Percentiles rank a stretch among this genome's conserved stretches.
Evolutionary conservation across 2,797 vertebrate genomes (phyloP).

Genomic region (Sandelia bainsii): DNA sequence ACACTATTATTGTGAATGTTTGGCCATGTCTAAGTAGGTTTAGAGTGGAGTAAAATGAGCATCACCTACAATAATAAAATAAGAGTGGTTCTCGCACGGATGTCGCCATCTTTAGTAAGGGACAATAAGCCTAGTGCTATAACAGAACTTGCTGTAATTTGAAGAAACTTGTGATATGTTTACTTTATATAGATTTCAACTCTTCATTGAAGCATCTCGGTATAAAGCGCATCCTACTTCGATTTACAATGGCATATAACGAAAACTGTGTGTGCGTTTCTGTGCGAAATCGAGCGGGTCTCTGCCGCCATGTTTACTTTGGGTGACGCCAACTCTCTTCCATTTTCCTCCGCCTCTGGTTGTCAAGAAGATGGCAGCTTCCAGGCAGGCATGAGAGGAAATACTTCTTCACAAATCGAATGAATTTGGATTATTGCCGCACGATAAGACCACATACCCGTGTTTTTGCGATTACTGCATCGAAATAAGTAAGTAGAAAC

Average conservation of each 20-base stretch:
- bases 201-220: neutral
- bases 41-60: slow-evolving; percentile 13
- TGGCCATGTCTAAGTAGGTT: neutral
- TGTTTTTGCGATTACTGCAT: slow-evolving; percentile 77
- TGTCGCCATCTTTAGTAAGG: slow-evolving; percentile 86
- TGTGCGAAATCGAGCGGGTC: slow-evolving; percentile 47
- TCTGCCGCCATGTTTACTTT: slow-evolving; percentile 83
- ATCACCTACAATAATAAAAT: slow-evolving; percentile 38
- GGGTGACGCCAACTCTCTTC: slow-evolving; percentile 81
- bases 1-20: slow-evolving; percentile 17
- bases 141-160: slow-evolving; percentile 65
- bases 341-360: slow-evolving; percentile 86
- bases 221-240: accelerated
- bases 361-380: slow-evolving; percentile 96
- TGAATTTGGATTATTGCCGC: slow-evolving; percentile 81
- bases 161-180: slow-evolving; percentile 28
- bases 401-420: slow-evolving; percentile 84
- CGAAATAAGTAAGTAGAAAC: slow-evolving; percentile 78
- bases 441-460: slow-evolving; percentile 70
- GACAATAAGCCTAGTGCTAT: slow-evolving; percentile 79
- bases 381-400: slow-evolving; percentile 92
- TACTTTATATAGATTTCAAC: neutral
- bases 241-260: neutral
- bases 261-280: slow-evolving; percentile 10
- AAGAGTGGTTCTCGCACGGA: slow-evolving; percentile 27